Evolutionary conservation across 2,797 vertebrate species (phyloP).

Genomic region (Karalla daura): DNA sequence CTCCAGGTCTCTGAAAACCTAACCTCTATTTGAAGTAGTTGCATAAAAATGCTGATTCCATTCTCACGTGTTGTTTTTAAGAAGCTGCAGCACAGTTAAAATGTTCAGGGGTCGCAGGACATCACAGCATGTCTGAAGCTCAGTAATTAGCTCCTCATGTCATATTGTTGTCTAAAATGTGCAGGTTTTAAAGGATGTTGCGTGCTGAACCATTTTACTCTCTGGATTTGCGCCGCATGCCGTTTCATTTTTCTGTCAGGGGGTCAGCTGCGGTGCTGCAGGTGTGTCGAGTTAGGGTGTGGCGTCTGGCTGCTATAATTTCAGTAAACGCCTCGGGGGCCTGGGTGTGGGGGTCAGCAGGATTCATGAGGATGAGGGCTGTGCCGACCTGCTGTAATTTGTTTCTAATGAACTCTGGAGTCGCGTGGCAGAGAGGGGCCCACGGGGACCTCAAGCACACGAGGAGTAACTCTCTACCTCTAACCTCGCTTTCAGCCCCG

Average conservation of each 20-base stretch:
- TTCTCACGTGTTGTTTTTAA: neutral
- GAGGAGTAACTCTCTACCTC: conserved; percentile 42
- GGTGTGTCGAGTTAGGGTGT: conserved; percentile 66
- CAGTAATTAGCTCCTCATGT: neutral
- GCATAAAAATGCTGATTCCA: neutral
- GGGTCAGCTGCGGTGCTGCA: conserved; percentile 35
- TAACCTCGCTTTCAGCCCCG: conserved; percentile 40
- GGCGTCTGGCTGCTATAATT: conserved; percentile 49
- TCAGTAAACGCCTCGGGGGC: conserved; percentile 50
- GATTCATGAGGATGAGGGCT: conserved; percentile 28
- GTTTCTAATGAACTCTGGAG: conserved; percentile 63
- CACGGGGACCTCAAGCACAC: conserved; percentile 46
- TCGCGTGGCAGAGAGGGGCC: conserved; percentile 63
- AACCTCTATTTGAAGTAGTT: neutral
- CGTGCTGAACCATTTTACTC: neutral
- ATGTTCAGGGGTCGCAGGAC: neutral
- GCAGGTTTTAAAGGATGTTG: neutral
- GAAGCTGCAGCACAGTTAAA: neutral
- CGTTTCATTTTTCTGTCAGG: conserved; percentile 24
- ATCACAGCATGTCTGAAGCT: neutral
- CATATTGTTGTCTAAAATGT: neutral
- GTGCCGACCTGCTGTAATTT: conserved; percentile 61
- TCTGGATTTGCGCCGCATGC: neutral
- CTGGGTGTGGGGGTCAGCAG: conserved; percentile 19
- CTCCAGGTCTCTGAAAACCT: neutral